Evolutionary conservation across 1,140 invertebrate species (phyloP).

Genomic region (Sesamia nonagrioides): DNA sequence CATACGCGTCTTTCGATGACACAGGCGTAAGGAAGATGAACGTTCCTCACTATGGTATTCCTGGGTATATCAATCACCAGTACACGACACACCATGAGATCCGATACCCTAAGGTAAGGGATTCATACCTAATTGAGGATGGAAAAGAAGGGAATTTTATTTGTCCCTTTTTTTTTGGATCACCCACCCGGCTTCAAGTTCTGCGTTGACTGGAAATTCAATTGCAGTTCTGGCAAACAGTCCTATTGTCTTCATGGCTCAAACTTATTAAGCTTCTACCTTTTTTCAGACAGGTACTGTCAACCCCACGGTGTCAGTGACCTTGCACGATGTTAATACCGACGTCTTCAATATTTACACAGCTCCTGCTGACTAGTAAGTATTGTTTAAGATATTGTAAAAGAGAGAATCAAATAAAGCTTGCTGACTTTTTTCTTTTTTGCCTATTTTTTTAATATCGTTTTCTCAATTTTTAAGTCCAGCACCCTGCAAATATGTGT

Average conservation of each 20-base stretch:
- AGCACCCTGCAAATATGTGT: no score
- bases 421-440: no score
- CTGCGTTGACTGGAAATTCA: no score
- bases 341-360: slow-evolving; percentile 50
- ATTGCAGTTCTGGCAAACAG: no score
- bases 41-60: slow-evolving; percentile 90
- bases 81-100: slow-evolving; percentile 92
- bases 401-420: no score
- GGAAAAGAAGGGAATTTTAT: no score
- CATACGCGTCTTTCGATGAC: slow-evolving; percentile 95
- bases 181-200: no score
- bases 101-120: slow-evolving; percentile 94
- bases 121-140: no score
- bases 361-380: slow-evolving; percentile 74
- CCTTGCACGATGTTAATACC: slow-evolving; percentile 59
- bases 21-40: slow-evolving; percentile 90
- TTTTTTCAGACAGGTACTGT: slow-evolving; percentile 78
- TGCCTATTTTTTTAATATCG: no score
- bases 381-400: slow-evolving; percentile 26
- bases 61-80: slow-evolving; percentile 90
- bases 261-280: not conserved
- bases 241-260: no score
- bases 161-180: no score
- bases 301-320: slow-evolving; percentile 77
- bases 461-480: no score